phyloP scores from a whole-genome alignment of 2,113 vertebrate genomes.

The Hystrix cristata region DNA sequence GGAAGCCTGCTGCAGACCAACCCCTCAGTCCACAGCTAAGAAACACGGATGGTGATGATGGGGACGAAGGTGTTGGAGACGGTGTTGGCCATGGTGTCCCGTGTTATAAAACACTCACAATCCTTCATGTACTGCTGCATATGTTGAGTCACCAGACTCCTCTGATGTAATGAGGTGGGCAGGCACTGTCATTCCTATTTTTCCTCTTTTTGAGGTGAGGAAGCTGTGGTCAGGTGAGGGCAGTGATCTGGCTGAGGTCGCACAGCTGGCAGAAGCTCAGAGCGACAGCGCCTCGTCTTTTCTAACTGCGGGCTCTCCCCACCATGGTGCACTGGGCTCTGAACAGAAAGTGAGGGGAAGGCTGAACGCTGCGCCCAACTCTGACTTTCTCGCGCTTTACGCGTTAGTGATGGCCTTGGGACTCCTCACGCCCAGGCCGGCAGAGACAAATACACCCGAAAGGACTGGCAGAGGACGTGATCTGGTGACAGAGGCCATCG shows the following conservation, averaged over 20 bases:
- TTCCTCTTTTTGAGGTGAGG: background rate
- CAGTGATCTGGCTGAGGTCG: background rate
- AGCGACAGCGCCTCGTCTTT: background rate
- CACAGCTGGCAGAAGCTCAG: background rate
- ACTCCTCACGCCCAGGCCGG: background rate
- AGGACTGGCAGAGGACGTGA: background rate
- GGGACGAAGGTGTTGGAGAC: fast-evolving
- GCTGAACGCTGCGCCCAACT: background rate
- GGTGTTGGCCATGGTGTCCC: background rate
- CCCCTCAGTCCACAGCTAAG: background rate
- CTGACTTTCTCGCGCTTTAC: background rate
- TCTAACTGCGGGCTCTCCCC: background rate
- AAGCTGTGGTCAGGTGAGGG: background rate
- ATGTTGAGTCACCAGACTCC: background rate
- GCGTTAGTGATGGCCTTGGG: no score
- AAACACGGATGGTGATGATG: background rate
- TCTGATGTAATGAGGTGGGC: background rate
- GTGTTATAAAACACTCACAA: background rate
- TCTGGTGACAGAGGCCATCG: background rate
- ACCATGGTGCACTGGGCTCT: background rate
- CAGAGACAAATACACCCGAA: background rate
- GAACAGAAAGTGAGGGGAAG: background rate
- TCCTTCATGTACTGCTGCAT: background rate
- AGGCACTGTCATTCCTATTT: background rate
- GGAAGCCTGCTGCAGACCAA: background rate